Evolutionary conservation across 2,888 invertebrate genomes (phyloP).

Genomic region (Rhingia rostrata): DNA sequence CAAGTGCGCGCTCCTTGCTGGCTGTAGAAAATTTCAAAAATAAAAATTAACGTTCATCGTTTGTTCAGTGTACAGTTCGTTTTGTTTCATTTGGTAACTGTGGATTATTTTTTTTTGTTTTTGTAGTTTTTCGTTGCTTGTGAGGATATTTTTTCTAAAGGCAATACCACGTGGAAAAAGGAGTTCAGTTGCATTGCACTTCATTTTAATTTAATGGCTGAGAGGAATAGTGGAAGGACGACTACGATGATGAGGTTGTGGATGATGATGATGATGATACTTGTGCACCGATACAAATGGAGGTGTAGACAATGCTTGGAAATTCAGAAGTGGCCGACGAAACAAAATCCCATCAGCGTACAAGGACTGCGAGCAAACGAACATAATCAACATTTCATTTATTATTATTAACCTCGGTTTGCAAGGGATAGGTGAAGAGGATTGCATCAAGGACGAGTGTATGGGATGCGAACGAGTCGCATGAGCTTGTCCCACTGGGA

Average conservation of each 20-base stretch:
- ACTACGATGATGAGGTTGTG: neutral
- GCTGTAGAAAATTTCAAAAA: slow-evolving; percentile 18
- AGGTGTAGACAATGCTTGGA: slow-evolving; percentile 23
- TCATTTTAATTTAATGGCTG: slow-evolving; percentile 65
- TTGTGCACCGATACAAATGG: slow-evolving; percentile 23
- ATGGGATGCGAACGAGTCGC: neutral
- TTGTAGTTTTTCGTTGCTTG: neutral
- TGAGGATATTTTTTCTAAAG: slow-evolving; percentile 6
- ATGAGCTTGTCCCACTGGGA: neutral
- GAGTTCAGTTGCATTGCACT: slow-evolving; percentile 59
- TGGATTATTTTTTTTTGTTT: neutral
- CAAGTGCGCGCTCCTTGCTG: slow-evolving; percentile 22
- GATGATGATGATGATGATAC: slow-evolving; percentile 35
- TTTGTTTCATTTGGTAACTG: slow-evolving; percentile 1
- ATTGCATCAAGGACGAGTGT: slow-evolving; percentile 1
- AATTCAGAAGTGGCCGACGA: slow-evolving; percentile 18
- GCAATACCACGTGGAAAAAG: neutral
- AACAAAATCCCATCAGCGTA: slow-evolving; percentile 48
- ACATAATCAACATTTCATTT: slow-evolving; percentile 52
- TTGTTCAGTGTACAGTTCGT: slow-evolving; percentile 20
- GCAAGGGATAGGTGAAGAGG: slow-evolving; percentile 10
- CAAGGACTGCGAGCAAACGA: slow-evolving; percentile 21
- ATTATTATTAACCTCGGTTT: slow-evolving; percentile 54
- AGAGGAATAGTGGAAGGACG: slow-evolving; percentile 41
- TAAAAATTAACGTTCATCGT: slow-evolving; percentile 54